Evolutionary conservation across 2,797 vertebrate genomes (phyloP).

Genomic region (Carcharodon carcharias): DNA sequence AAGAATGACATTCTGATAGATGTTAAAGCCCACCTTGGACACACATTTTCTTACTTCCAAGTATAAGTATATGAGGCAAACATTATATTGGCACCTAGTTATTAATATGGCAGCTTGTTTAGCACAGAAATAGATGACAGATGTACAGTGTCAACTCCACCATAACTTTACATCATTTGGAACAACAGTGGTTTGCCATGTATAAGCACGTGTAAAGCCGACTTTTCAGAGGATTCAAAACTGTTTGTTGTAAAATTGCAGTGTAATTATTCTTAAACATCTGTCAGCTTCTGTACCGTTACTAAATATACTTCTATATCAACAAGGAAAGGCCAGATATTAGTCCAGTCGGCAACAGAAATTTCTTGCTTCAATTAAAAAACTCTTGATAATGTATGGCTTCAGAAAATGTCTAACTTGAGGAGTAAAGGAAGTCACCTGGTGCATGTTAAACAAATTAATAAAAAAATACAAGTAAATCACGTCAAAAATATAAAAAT

Average conservation of each 20-base stretch:
- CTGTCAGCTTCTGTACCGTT: not conserved
- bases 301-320: not conserved
- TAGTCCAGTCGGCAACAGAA: not conserved
- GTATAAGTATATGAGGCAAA: not conserved
- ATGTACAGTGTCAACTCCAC: constrained; percentile 4
- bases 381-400: not conserved
- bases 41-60: not conserved
- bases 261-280: not conserved
- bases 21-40: not conserved
- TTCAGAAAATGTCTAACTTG: not conserved
- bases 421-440: not conserved
- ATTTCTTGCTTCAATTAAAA: not conserved
- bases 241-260: not conserved
- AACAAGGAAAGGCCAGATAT: not conserved
- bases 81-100: not conserved
- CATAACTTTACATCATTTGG: constrained; percentile 17
- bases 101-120: not conserved
- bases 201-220: not conserved
- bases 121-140: not conserved
- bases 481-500: not conserved
- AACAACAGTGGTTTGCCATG: not conserved
- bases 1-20: not conserved
- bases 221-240: not conserved
- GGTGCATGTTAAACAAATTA: not conserved
- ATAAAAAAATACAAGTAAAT: not conserved